A percentile compares a stretch with the other conserved stretches of the same genome.
Conservation (phyloP, 2,888 invertebrate species). For the Eristalinus sepulchralis region DNA sequence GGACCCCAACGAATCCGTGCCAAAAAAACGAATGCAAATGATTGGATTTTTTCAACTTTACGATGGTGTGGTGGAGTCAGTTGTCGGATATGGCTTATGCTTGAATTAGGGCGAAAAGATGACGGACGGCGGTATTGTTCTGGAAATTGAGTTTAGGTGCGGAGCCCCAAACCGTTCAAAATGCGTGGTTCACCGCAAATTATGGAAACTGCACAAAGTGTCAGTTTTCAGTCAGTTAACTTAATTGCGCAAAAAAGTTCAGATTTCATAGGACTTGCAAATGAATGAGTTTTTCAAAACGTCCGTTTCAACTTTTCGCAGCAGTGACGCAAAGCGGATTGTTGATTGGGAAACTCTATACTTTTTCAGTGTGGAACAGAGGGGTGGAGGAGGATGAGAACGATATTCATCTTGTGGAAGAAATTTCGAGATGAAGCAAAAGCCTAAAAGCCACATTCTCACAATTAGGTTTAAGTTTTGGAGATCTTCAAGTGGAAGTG, state of each 20-base stretch:
- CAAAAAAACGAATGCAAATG: slow-evolving; percentile 33
- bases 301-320: neutral
- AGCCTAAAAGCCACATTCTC: neutral
- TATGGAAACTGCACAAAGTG: neutral
- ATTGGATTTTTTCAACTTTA: slow-evolving; percentile 18
- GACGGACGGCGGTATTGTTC: too few species aligned
- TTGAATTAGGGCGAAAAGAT: neutral
- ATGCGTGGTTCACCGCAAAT: neutral
- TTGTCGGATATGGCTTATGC: neutral
- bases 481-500: neutral
- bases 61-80: neutral
- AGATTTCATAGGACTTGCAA: neutral
- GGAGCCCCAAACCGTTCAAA: neutral
- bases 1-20: slow-evolving; percentile 25
- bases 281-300: neutral
- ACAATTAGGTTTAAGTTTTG: neutral
- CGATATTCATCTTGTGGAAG: neutral
- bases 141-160: neutral
- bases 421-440: neutral
- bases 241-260: neutral
- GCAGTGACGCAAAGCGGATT: neutral
- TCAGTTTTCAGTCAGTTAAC: neutral
- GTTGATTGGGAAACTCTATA: neutral
- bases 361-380: neutral
- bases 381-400: neutral